Evolutionary conservation across 2,888 invertebrate species (phyloP).

Genomic region (Thera britannica): DNA sequence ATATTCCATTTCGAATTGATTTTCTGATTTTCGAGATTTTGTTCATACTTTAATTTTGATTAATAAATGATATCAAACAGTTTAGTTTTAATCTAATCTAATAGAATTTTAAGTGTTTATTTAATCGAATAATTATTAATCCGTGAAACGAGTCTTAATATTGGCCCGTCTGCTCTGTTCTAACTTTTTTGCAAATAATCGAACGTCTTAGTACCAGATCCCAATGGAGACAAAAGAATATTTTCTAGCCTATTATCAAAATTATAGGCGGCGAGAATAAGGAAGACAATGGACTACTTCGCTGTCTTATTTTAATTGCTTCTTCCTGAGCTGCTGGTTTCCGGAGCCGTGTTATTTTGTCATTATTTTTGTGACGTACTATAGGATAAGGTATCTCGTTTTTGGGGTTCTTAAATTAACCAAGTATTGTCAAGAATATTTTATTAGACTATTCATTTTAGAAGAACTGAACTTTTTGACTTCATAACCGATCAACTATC

Average conservation of each 20-base stretch:
- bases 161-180: constrained; percentile 4
- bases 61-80: no score
- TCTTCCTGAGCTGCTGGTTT: constrained; percentile 68
- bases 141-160: not conserved
- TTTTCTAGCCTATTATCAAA: constrained; percentile 84
- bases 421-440: not conserved
- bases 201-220: constrained; percentile 72
- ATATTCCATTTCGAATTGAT: no score
- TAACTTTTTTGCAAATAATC: constrained; percentile 56
- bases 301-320: constrained; percentile 77
- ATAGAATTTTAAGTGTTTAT: no score
- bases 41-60: no score
- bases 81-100: no score
- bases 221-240: constrained; percentile 77
- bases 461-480: no score
- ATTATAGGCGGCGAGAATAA: constrained; percentile 71
- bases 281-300: constrained; percentile 67
- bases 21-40: no score
- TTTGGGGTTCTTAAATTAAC: constrained; percentile 1
- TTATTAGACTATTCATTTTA: no score
- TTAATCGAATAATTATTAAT: no score
- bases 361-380: constrained; percentile 40
- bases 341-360: constrained; percentile 64
- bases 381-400: constrained; percentile 20
- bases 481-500: no score